Conservation (phyloP, 1,140 invertebrate genomes). For the Panagrolaimus sp. region DNA sequence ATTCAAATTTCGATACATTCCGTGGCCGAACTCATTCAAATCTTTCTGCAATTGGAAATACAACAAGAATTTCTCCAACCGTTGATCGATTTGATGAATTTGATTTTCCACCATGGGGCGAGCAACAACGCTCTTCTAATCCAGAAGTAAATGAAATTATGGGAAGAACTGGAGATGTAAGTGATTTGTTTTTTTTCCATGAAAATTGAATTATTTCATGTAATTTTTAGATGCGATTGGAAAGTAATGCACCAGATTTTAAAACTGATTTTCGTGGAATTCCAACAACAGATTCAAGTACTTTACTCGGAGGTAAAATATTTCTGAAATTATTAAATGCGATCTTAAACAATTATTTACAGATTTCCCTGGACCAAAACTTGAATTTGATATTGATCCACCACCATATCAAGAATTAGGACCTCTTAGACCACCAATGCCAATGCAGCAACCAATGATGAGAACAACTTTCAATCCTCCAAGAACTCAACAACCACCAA, state of each 20-base stretch:
- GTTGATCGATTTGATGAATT: slow-evolving; percentile 52
- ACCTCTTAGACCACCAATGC: neutral
- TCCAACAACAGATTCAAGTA: neutral
- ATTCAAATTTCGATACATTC: slow-evolving; percentile 39
- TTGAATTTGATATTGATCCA: slow-evolving; percentile 1
- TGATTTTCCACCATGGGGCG: slow-evolving; percentile 43
- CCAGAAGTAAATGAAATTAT: slow-evolving; percentile 1
- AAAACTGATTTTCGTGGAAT: neutral
- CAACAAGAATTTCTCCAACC: slow-evolving; percentile 43
- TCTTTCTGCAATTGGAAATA: slow-evolving; percentile 41
- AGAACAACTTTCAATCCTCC: neutral
- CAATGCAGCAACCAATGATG: slow-evolving; percentile 5
- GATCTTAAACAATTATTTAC: neutral
- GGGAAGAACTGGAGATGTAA: neutral
- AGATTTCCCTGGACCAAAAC: slow-evolving; percentile 4
- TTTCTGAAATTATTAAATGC: slow-evolving; percentile 1
- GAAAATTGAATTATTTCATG: neutral
- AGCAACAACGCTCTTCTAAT: neutral
- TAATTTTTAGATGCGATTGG: neutral
- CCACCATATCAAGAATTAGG: neutral
- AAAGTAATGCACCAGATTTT: neutral
- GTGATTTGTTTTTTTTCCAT: neutral
- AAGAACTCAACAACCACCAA: neutral
- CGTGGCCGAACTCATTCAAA: slow-evolving; percentile 50
- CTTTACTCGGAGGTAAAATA: neutral